Evolutionary conservation across 2,888 invertebrate genomes (phyloP).

Genomic region (Cyclophora albipunctata): DNA sequence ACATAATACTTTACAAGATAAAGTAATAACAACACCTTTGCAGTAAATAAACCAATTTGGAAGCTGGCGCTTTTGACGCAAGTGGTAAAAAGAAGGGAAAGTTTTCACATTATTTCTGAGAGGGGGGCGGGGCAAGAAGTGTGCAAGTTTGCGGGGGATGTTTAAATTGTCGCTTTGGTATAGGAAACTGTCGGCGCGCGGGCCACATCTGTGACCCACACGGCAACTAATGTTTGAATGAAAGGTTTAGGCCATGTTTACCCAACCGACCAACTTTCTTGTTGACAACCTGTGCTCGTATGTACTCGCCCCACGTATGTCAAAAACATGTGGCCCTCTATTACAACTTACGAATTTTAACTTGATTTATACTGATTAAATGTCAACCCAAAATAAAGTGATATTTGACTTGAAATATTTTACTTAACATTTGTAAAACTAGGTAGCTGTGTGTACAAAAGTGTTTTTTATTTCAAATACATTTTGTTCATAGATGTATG

Average conservation of each 20-base stretch:
- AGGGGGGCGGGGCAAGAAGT: slow-evolving; percentile 35
- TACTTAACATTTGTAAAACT: too few relatives aligned
- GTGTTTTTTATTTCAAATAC: too few relatives aligned
- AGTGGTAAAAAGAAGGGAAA: slow-evolving; percentile 43
- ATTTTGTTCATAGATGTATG: too few relatives aligned
- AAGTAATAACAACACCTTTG: slow-evolving; percentile 4
- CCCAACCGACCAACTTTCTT: slow-evolving; percentile 6
- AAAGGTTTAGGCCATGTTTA: slow-evolving; percentile 23
- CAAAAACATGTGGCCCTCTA: too few relatives aligned
- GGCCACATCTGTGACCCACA: slow-evolving; percentile 40
- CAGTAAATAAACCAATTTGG: slow-evolving; percentile 40
- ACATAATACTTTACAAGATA: too few relatives aligned
- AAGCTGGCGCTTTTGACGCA: slow-evolving; percentile 28
- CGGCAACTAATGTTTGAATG: slow-evolving; percentile 32
- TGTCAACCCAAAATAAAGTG: too few relatives aligned
- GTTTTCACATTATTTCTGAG: slow-evolving; percentile 54
- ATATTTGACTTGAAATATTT: too few relatives aligned
- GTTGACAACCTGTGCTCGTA: slow-evolving; percentile 1
- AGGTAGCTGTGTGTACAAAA: too few relatives aligned
- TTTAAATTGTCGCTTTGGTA: slow-evolving; percentile 47
- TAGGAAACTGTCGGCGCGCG: slow-evolving; percentile 32
- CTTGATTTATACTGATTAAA: too few relatives aligned
- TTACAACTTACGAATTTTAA: too few relatives aligned
- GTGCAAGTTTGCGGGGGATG: slow-evolving; percentile 41
- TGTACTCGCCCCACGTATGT: slow-evolving; percentile 4